phyloP scores from a whole-genome alignment of 1,140 invertebrate species.

The Camponotus pennsylvanicus region DNA sequence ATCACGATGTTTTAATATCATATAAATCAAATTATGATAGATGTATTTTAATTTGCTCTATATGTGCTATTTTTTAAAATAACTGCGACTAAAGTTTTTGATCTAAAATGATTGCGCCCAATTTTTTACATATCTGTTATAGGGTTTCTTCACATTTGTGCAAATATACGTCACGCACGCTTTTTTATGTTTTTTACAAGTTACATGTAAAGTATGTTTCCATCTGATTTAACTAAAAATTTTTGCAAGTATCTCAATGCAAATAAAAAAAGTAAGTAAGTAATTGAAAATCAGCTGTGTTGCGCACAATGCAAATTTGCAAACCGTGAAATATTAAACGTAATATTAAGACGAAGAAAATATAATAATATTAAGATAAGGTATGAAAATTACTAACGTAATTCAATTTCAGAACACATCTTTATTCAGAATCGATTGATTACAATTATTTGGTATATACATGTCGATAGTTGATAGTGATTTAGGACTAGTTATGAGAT shows the following conservation, averaged over 20 bases:
- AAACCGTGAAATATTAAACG: not conserved
- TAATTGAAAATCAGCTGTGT: not conserved
- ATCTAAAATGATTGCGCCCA: not conserved
- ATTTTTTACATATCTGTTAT: not conserved
- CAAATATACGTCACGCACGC: not conserved
- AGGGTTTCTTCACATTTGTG: slow-evolving; percentile 5
- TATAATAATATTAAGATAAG: not conserved
- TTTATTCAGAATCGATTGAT: slow-evolving; percentile 32
- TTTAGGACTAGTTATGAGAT: slow-evolving; percentile 30
- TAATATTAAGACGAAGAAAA: not conserved
- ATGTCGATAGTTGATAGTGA: slow-evolving; percentile 21
- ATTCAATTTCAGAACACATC: slow-evolving; percentile 6
- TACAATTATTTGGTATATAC: slow-evolving; percentile 30
- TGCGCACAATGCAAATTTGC: not conserved
- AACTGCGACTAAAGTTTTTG: not conserved
- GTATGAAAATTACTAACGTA: not conserved
- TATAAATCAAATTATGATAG: not conserved
- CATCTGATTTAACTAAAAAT: slow-evolving; percentile 14
- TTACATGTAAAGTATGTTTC: not conserved
- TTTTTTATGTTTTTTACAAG: not conserved
- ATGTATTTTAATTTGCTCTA: not conserved
- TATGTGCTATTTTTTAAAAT: not conserved
- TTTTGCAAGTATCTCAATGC: not conserved
- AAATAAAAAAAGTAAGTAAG: slow-evolving; percentile 1
- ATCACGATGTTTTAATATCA: not conserved